Evolutionary conservation across 2,797 vertebrate species (phyloP).

Genomic region (Octomys mimax): DNA sequence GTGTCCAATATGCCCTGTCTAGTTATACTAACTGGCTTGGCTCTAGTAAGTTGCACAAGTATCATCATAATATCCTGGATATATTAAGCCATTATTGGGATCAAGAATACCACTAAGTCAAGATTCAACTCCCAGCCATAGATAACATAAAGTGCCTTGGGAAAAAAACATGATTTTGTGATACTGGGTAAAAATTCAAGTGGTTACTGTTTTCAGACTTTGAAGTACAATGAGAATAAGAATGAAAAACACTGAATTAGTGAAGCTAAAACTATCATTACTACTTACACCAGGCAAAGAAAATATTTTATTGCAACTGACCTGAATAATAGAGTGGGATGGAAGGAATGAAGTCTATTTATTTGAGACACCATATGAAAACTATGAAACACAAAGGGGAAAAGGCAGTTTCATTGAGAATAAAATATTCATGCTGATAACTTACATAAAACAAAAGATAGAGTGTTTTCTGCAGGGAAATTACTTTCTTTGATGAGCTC

Average conservation of each 20-base stretch:
- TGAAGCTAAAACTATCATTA: conserved; percentile 65
- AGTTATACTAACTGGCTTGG: not conserved
- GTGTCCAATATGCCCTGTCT: not conserved
- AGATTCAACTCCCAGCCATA: not conserved
- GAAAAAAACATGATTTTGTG: conserved; percentile 1
- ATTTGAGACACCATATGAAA: conserved; percentile 80
- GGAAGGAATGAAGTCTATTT: conserved; percentile 76
- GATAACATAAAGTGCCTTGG: not conserved
- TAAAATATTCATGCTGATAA: conserved; percentile 93
- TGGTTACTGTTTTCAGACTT: conserved; percentile 49
- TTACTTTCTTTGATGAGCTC: conserved; percentile 92
- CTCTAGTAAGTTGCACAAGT: not conserved
- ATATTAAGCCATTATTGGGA: not conserved
- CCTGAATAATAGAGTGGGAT: conserved; percentile 78
- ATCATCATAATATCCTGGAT: not conserved
- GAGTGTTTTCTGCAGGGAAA: conserved; percentile 92
- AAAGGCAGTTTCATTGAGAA: conserved; percentile 87
- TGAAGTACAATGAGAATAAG: conserved; percentile 42
- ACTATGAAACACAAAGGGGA: conserved; percentile 85
- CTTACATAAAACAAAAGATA: conserved; percentile 93
- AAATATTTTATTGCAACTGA: conserved; percentile 80
- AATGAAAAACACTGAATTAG: conserved; percentile 65
- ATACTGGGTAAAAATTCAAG: conserved; percentile 50
- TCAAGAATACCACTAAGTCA: conserved; percentile 26
- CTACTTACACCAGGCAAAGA: conserved; percentile 59